Evolutionary conservation across 2,113 vertebrate genomes (phyloP), one percentile per base, ranked within the genome.

Genomic region (Etia nguti): DNA sequence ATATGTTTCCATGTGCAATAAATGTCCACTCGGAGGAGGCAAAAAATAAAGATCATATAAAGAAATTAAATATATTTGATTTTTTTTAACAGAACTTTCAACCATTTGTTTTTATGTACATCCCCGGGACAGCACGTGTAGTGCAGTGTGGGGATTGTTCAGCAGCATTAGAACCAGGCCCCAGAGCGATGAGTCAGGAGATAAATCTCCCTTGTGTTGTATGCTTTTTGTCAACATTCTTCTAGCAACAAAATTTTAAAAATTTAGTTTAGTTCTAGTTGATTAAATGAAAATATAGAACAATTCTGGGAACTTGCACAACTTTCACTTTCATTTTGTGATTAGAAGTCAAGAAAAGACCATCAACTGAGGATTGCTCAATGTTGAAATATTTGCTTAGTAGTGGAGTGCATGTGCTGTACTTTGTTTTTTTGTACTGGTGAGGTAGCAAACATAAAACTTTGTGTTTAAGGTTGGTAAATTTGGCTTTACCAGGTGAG

Each of bases 41-140:
- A 38, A 65, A 65, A 65, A 65, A 65, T 65, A 65, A 65, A 38
- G 60, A 38, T 22, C 20, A 65, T 13, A 38, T 65, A 11, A 65
- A 0, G 34, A 65, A 65, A 0, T 13, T 2, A 65, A 1, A 65
- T 38, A 13, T 13, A 13, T 65, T 38, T 2, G 20, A 1, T 13
- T 38, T 65, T 65, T 59, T n/a, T 38, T 1, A 65, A 65, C 60
- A 65, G 60, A 65, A 65, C 34, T 22, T 65, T 20, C 38, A 65
- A 38, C 2, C 60, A 65, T 65, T 38, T 0, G 2, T 65, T 3
- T 65, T 65, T 65, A n/a, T n/a, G 20, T 65, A 65, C 34, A 0
- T 8, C 31, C 31, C 10, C 0, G 10, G 10, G 31, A 65, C 18
- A 65, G 60, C 60, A 65, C 0, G 1, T n/a, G 10, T 65, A 20